phyloP scores from a whole-genome alignment of 64 coral and sea anemone genomes.

The Astreopora myriophthalma region DNA sequence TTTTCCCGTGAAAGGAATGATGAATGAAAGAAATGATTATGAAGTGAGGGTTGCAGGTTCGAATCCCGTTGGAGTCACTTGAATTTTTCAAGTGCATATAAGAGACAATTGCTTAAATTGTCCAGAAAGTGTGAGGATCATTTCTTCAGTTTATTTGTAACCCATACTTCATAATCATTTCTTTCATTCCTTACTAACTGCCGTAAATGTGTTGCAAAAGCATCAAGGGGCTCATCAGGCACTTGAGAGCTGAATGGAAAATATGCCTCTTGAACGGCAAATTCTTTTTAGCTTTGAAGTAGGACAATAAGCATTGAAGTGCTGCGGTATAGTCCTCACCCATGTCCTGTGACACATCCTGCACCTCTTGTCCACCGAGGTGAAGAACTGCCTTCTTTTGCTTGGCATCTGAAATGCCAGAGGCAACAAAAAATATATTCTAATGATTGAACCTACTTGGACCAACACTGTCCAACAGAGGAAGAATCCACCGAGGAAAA shows the following conservation, averaged over 20 bases:
- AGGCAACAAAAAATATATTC: conserved; percentile 6
- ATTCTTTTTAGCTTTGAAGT: conserved; percentile 38
- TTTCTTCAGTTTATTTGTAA: not conserved
- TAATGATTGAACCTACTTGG: not conserved
- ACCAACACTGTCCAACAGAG: not conserved
- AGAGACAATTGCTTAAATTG: too few species aligned
- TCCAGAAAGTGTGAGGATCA: too few species aligned
- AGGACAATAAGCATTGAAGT: not conserved
- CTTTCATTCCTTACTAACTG: not conserved
- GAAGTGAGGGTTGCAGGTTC: too few species aligned
- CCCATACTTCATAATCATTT: too few species aligned
- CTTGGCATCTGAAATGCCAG: not conserved
- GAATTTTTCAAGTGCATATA: too few species aligned
- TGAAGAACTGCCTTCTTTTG: not conserved
- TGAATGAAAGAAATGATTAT: too few species aligned
- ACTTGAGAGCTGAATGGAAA: conserved; percentile 3
- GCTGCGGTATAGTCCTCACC: not conserved
- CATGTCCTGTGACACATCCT: not conserved
- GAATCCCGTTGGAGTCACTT: too few species aligned
- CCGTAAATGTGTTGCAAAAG: not conserved
- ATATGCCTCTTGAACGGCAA: conserved; percentile 1
- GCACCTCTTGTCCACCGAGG: not conserved
- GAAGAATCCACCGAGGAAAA: conserved; percentile 3
- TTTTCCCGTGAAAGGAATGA: too few species aligned
- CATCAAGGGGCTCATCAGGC: not conserved